Evolutionary conservation across 2,113 vertebrate genomes (phyloP).

Genomic region (Cynocephalus volans): DNA sequence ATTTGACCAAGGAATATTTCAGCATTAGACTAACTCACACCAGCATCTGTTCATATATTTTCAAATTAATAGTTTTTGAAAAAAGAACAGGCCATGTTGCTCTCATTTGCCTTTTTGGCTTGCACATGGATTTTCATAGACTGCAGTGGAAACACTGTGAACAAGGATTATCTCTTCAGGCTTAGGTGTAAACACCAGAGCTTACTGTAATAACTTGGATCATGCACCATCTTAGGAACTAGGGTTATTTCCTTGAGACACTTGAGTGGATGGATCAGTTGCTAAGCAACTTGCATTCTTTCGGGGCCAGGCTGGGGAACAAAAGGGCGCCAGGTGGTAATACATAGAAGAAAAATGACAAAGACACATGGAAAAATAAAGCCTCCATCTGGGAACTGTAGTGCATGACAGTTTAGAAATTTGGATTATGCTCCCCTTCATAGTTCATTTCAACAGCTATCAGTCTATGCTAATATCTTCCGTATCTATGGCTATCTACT

Average conservation of each 20-base stretch:
- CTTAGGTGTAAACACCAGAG: conserved; percentile 62
- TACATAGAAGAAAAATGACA: conserved; percentile 70
- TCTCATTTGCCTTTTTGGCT: conserved; percentile 54
- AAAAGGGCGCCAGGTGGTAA: conserved; percentile 61
- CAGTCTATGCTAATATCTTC: not conserved
- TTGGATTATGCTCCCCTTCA: not conserved
- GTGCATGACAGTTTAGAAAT: not conserved
- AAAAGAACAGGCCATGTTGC: conserved; percentile 11
- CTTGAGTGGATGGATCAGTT: conserved; percentile 66
- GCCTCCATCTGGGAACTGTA: conserved; percentile 11
- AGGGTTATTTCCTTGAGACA: conserved; percentile 69
- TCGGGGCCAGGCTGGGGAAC: conserved; percentile 46
- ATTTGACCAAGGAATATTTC: not conserved
- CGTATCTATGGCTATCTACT: not conserved
- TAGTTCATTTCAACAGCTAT: conserved; percentile 35
- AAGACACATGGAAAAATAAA: conserved; percentile 74
- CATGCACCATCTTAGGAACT: conserved; percentile 35
- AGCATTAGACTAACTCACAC: not conserved
- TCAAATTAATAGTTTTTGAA: conserved; percentile 24
- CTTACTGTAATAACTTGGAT: conserved; percentile 67
- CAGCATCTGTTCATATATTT: not conserved
- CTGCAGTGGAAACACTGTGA: conserved; percentile 29
- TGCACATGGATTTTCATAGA: not conserved
- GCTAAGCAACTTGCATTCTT: conserved; percentile 79
- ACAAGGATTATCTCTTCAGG: conserved; percentile 64